Evolutionary conservation across 2,888 invertebrate genomes (phyloP).

Genomic region (Drosophila dives): DNA sequence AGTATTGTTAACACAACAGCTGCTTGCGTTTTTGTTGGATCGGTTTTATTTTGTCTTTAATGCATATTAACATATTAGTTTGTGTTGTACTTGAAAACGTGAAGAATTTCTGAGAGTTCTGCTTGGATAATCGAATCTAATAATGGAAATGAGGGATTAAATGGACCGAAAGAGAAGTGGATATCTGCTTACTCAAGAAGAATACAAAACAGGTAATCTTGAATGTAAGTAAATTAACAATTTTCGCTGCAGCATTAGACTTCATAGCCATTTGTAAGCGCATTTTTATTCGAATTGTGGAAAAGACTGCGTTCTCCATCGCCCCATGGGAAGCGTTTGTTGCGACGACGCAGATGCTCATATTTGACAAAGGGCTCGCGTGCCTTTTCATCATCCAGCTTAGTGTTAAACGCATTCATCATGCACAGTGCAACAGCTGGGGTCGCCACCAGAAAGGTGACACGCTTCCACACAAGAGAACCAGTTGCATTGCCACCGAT

Average conservation of each 20-base stretch:
- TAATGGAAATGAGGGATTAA: neutral
- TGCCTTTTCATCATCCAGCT: constrained; percentile 78
- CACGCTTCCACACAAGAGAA: constrained; percentile 89
- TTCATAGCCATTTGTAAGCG: constrained; percentile 92
- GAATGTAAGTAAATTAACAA: neutral
- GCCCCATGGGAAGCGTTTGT: constrained; percentile 96
- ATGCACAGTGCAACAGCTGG: constrained; percentile 90
- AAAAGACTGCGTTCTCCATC: constrained; percentile 93
- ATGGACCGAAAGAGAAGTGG: neutral
- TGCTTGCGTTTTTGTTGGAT: neutral
- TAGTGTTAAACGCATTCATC: constrained; percentile 88
- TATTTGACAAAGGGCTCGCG: constrained; percentile 89
- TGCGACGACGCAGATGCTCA: constrained; percentile 91
- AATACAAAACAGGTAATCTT: constrained; percentile 1
- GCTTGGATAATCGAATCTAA: constrained; percentile 4
- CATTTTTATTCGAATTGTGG: constrained; percentile 92
- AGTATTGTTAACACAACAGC: neutral
- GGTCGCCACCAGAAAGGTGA: constrained; percentile 90
- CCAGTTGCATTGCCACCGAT: constrained; percentile 76
- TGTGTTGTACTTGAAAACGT: neutral
- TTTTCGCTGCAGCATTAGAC: neutral
- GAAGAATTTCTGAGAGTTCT: neutral
- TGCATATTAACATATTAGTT: neutral
- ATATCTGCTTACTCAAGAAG: constrained; percentile 14
- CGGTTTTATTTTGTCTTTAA: constrained; percentile 19